Conservation (phyloP, 2,888 invertebrate genomes). For the Lordiphosa fenestrarum region DNA sequence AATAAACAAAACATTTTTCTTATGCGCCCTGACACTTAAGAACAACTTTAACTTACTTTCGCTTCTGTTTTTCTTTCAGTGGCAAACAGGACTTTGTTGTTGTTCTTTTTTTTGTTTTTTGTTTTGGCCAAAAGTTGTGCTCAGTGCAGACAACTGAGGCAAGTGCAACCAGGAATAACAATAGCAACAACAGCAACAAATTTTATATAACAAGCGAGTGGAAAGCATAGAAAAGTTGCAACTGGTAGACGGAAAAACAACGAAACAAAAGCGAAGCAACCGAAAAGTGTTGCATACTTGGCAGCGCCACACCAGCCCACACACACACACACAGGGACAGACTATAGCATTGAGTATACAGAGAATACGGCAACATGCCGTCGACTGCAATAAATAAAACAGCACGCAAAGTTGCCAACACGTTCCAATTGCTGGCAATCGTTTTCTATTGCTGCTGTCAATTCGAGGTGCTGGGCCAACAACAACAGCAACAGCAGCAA, state of each 20-base stretch:
- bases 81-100: slow-evolving; percentile 3
- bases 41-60: slow-evolving; percentile 35
- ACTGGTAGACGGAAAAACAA: slow-evolving; percentile 19
- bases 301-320: slow-evolving; percentile 21
- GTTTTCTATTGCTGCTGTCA: slow-evolving; percentile 56
- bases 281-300: slow-evolving; percentile 53
- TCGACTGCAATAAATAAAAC: slow-evolving; percentile 34
- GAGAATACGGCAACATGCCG: slow-evolving; percentile 47
- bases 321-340: slow-evolving; percentile 1
- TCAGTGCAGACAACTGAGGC: background rate
- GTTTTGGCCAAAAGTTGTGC: too few relatives aligned
- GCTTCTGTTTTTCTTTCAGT: slow-evolving; percentile 33
- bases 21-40: slow-evolving; percentile 25
- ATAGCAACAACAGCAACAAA: slow-evolving; percentile 6
- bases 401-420: slow-evolving; percentile 50
- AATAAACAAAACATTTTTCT: slow-evolving; percentile 26
- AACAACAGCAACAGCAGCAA: slow-evolving; percentile 31
- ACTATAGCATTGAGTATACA: background rate
- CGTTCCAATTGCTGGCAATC: slow-evolving; percentile 58
- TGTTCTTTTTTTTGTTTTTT: too few relatives aligned
- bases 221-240: slow-evolving; percentile 24
- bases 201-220: slow-evolving; percentile 9
- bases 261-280: slow-evolving; percentile 18
- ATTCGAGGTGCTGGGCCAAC: slow-evolving; percentile 54
- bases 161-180: background rate